Base-by-base conservation (phyloP, 2,888 invertebrate species). In the Brachypalpus laphriformis region DNA sequence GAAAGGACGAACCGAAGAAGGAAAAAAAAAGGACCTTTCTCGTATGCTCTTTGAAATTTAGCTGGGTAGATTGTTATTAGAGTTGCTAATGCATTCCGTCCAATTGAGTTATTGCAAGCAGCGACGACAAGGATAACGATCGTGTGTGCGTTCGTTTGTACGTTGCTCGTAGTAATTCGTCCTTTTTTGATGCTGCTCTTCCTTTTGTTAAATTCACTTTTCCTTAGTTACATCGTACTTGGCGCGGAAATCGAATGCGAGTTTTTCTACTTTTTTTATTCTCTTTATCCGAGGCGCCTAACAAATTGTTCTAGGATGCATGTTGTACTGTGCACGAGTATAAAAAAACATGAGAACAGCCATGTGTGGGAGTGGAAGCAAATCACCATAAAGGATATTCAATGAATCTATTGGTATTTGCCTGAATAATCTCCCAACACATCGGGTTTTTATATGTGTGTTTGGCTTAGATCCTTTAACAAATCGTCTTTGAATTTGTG, bases 1-100 rank as follows among this genome's bases (percentile, higher is more conserved):
- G 7, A 16, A 59, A 63, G 57, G 59, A 78, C 31, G 18, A 57
- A 5, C 42, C 7, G 8, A 14, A 65, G 8, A 28, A 54, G 11
- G 16, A 56, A 8, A 54, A 42, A 51, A 16, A 40, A 57, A 59
- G 28, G 37, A 66, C 22, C 51, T 63, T 65, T 59, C 59, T 59
- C 31, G 63, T 80, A 77, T 81, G 81, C 81, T 81, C 81, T 85
- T 81, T 85, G 80, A 81, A 81, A 83, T 83, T 83, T 80, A 74
- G 63, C 65, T 71, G 16, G n/a, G 42, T 25, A 82, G 76, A 77
- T 82, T 83, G 78, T 75, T 81, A 74, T 81, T 81, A 76, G 75
- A 85, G 85, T 85, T 81, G 81, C 75, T 85, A 85, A 85, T 85
- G 85, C 85, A 85, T 85, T 85, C 81, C 75, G 76, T 85, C 81